Base-by-base conservation (phyloP, 2,797 vertebrate species). In the Glossophaga mutica region DNA sequence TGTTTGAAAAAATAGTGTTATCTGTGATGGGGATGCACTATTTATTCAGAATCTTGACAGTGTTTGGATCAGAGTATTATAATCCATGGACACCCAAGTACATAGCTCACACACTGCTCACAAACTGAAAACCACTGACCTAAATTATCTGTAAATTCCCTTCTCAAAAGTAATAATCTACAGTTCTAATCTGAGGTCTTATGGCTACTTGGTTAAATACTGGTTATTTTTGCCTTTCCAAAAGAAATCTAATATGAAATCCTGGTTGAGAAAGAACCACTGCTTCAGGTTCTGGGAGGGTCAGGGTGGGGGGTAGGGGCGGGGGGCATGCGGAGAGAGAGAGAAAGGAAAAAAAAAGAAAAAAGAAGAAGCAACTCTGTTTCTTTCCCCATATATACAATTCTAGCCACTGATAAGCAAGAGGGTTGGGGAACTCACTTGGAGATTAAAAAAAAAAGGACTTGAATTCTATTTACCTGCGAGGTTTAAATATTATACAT, bases 1-100 rank as follows among this genome's bases (percentile, higher is more conserved):
- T 55, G 9, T 79, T 94, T 92, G 29, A 90, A 55, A 95, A 94
- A 74, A 15, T 19, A 86, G 3, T 87, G 46, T 79, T 68, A 21
- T 55, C 21, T 42, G 11, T 52, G n/a, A 34, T 12, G 16, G 6
- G 8, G 19, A 21, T 29, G 24, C 65, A n/a, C 22, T 42, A 44
- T 83, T 79, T 92, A 79, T 71, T 95, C 62, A 85, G 48, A 46
- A 81, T 94, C 15, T 81, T 84, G 24, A 77, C 4, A 62, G 11
- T 57, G 24, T 87, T 87, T 83, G 14, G 9, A 34, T 67, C 76
- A 16, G 18, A 55, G 11, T 32, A 42, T 76, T 74, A 50, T 59
- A 46, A 87, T 24, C n/a, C 57, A 78, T 24, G 57, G 15, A 24
- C 1, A 73, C 34, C 59, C 52, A 34, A 29, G 12, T 19, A 62